phyloP scores from a whole-genome alignment of 2,113 vertebrate species.

The Halcyon senegalensis region DNA sequence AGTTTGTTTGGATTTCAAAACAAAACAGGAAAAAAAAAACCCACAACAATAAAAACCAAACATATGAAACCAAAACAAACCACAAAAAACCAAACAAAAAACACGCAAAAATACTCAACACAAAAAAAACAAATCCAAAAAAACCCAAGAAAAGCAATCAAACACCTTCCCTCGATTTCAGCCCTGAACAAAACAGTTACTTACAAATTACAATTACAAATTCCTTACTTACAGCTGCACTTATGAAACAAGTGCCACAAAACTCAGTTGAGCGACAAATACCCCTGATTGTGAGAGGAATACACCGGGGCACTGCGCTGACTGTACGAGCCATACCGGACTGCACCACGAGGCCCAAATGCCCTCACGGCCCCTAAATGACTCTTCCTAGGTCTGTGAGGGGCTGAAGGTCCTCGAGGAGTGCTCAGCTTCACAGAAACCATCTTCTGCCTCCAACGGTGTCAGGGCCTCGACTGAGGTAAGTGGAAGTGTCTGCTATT shows the following conservation, averaged over 20 bases:
- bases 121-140: too few species aligned
- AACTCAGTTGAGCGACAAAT: neutral
- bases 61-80: neutral
- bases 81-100: too few species aligned
- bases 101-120: neutral
- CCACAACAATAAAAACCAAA: too few species aligned
- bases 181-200: neutral
- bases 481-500: neutral
- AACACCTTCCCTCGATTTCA: neutral
- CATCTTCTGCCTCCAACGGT: neutral
- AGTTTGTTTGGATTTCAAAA: too few species aligned
- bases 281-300: neutral
- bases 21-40: neutral
- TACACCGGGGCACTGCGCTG: rapidly evolving
- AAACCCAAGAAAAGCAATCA: neutral
- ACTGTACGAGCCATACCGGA: neutral
- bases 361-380: neutral
- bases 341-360: neutral
- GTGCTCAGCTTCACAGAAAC: neutral
- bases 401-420: rapidly evolving
- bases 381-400: neutral
- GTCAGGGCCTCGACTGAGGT: neutral
- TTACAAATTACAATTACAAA: neutral
- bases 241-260: neutral
- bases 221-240: neutral